Percentiles rank a stretch among this genome's conserved stretches.
Evolutionary conservation across 2,888 invertebrate genomes (phyloP).

Genomic region (Tenthredo livida): DNA sequence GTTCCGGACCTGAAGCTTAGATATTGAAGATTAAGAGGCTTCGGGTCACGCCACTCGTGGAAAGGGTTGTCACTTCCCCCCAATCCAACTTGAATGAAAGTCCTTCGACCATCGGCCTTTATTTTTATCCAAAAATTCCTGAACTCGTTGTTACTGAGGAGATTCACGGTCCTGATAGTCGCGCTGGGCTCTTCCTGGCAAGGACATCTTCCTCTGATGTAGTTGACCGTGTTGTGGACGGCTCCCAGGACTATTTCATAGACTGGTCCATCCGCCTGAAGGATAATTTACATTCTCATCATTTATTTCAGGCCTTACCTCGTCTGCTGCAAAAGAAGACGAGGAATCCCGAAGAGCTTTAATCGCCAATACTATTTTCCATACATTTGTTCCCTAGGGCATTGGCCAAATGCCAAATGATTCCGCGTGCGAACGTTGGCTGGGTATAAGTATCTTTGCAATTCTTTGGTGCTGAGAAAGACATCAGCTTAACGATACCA

Average conservation of each 20-base stretch:
- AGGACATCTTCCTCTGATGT: constrained; percentile 59
- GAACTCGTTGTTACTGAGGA: constrained; percentile 56
- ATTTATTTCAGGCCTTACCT: neutral
- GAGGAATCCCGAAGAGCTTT: neutral
- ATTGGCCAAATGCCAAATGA: neutral
- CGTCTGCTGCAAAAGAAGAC: neutral
- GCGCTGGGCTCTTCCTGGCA: constrained; percentile 59
- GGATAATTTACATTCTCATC: neutral
- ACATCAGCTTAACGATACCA: neutral
- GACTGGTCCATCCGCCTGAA: constrained; percentile 57
- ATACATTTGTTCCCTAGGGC: neutral
- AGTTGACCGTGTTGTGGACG: constrained; percentile 57
- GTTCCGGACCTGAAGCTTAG: constrained; percentile 59
- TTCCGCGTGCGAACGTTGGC: neutral
- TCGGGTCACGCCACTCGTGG: constrained; percentile 59
- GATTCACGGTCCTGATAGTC: constrained; percentile 55
- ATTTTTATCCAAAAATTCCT: constrained; percentile 58
- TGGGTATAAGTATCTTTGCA: neutral
- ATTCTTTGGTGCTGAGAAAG: neutral
- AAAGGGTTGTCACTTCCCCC: constrained; percentile 57
- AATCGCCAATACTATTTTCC: neutral
- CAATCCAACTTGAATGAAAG: constrained; percentile 57
- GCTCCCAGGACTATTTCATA: constrained; percentile 59
- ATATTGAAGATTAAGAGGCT: constrained; percentile 57
- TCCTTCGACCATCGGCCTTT: constrained; percentile 53